Evolutionary conservation across 2,113 vertebrate genomes (phyloP).

Genomic region (Podarcis muralis): DNA sequence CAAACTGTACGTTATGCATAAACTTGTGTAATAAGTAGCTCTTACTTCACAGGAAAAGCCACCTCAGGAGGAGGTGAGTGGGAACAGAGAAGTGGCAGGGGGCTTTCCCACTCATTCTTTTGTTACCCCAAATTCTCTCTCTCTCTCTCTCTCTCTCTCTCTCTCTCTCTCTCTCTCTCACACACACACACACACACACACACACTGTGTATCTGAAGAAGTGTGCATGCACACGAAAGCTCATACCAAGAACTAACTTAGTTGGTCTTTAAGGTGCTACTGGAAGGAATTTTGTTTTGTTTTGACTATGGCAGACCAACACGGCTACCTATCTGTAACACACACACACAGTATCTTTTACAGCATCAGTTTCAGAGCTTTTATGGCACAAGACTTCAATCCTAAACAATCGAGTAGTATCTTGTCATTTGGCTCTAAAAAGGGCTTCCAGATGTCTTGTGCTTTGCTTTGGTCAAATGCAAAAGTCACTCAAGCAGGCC

Average conservation of each 20-base stretch:
- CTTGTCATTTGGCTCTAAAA: neutral
- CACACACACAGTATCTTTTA: neutral
- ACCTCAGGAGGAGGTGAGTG: neutral
- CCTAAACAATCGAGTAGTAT: neutral
- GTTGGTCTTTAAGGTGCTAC: no score
- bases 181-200: neutral
- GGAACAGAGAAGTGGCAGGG: neutral
- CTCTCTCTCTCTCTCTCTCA: no score
- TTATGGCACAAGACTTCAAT: neutral
- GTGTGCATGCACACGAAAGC: no score
- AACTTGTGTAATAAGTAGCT: neutral
- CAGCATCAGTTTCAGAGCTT: no score
- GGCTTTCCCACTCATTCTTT: neutral
- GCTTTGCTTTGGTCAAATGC: neutral
- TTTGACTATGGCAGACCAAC: no score
- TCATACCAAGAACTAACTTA: no score
- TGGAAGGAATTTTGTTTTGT: no score
- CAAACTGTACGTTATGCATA: neutral
- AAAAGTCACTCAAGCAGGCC: neutral
- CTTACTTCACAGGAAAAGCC: neutral
- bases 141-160: no score
- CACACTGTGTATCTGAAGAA: no score
- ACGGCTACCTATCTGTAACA: no score
- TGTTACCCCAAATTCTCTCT: neutral
- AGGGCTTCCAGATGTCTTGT: neutral